Base-by-base conservation (phyloP, 1,140 invertebrate species). In the Drosophila elegans region DNA sequence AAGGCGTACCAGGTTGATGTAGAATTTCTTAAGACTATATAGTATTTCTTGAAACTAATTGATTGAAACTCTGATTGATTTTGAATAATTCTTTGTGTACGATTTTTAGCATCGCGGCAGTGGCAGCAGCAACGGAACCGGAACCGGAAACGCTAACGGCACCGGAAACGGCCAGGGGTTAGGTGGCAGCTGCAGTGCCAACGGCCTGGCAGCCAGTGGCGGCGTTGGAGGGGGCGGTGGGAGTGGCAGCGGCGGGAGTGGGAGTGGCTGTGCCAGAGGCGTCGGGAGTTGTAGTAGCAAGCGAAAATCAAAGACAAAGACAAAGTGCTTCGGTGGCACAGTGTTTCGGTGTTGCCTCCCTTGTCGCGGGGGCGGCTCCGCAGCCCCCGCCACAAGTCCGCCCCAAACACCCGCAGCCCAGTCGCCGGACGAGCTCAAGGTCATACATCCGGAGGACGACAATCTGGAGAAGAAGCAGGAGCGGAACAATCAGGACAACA, bases 271-370 rank as follows among this genome's bases (percentile, higher is more conserved):
- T 38, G 49, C 66, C 49, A 64, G 59, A 36, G 49, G 61, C 45
- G 76, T 45, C 38, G 53, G 53, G 34, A 67, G 63, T 27, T 53
- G 48, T 29, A 68, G 42, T 48, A 44, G 45, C 56, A 80, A 89
- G 59, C 83, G 90, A 12, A 91, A 91, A 63, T 84, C 90, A 38
- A 91, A 91, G 66, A 59, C 66, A 55, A 61, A 75, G 49, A 82
- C 79, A 86, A 91, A 91, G 90, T 91, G 90, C 68, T 92, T 92
- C 74, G 79, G 91, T 92, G 93, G 94, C 89, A 94, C 94, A 93
- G 93, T 94, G 93, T 94, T 94, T 94, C 94, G 94, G 93, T 94
- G 94, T 93, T 94, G 94, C 93, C 93, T 94, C 93, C 94, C 94
- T 94, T 94, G 94, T 94, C 94, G 94, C 93, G 94, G 94, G 94